Base-by-base conservation (phyloP, 2,113 vertebrate genomes). In the Gila orcuttii region DNA sequence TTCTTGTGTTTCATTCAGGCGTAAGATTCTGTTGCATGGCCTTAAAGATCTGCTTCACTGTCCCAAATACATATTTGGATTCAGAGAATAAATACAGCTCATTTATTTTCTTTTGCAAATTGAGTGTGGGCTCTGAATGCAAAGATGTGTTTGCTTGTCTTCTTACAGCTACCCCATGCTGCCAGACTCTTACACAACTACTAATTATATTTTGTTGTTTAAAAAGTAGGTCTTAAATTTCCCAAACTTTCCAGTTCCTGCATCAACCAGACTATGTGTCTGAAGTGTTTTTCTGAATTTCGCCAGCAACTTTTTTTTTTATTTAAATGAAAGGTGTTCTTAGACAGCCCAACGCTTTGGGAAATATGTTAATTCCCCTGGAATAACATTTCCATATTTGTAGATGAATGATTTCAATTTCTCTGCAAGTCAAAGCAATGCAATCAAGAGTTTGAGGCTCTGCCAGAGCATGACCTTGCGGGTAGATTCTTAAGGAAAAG, bases 331-430 rank as follows among this genome's bases (percentile, higher is more conserved):
- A 68, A 68, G 9, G 21, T 81, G 15, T 64, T 31, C 55, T 42
- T 25, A 28, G 7, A 64, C 36, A 64, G 39, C 45, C 17, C 6
- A 36, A 74, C 31, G 17, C 76, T 59, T 82, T 42, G 84, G 55
- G 39, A 57, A 78, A 77, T 60, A 11, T 17, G 21, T 55, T 42
- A 42, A 42, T 42, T 42, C 25, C 28, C 62, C 36, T 25, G 39
- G 50, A 82, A 57, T 13, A 10, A 78, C 33, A 71, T 59, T 79
- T 88, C 47, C 73, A 89, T 83, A 82, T 89, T 84, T 87, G 80
- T 84, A 86, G 84, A 89, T 76, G 76, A 76, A 86, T 76, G 45
- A 77, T 84, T 81, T 83, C 71, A 84, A 39, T 84, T 86, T 89
- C 79, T 86, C 68, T 52, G 28, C 60, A 25, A 50, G 84, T 83